Evolutionary conservation across 2,113 vertebrate genomes (phyloP), one percentile per base, ranked within the genome.

Genomic region (Mola mola): DNA sequence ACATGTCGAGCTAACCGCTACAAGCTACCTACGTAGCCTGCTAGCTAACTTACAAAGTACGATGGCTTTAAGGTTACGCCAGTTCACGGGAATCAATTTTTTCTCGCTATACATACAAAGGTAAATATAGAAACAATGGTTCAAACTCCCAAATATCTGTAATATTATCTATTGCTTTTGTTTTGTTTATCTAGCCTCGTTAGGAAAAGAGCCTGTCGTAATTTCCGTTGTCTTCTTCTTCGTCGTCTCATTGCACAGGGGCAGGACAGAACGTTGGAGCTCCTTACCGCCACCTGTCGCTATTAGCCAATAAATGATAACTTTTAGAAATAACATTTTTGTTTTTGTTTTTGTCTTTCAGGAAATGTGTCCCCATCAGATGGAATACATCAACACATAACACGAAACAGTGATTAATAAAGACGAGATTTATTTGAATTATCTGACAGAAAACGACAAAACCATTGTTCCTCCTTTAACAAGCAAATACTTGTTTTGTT

Each of bases 141-240:
- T 1, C 19, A 26, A 8, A 10, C 1, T 31, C 0, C 1, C 46
- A 4, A 49, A 74, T 50, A 40, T 31, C 5, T 28, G 15, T 49
- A 16, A 63, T 15, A 40, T 20, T 44, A 34, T 28, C 25, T 43
- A 9, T 47, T 42, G 70, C 59, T 85, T 82, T 83, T 46, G 75
- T 77, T 87, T 89, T 87, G 73, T 88, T 86, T 86, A 88, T 79
- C 70, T 57, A 36, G 47, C 24, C 49, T 67, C 58, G 50, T 43
- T 29, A 17, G 57, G 47, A 66, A 80, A 75, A n/a, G 20, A 28
- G 52, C 51, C n/a, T 21, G 2, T 31, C 42, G 67, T 76, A 17
- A 75, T 34, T 82, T 87, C 79, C 75, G 69, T 1, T 49, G 60
- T 10, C 3, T 47, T 76, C 76, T 86, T 83, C 66, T 58, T 75